Evolutionary conservation across 2,888 invertebrate genomes (phyloP).

Genomic region (Torymus tubicola): DNA sequence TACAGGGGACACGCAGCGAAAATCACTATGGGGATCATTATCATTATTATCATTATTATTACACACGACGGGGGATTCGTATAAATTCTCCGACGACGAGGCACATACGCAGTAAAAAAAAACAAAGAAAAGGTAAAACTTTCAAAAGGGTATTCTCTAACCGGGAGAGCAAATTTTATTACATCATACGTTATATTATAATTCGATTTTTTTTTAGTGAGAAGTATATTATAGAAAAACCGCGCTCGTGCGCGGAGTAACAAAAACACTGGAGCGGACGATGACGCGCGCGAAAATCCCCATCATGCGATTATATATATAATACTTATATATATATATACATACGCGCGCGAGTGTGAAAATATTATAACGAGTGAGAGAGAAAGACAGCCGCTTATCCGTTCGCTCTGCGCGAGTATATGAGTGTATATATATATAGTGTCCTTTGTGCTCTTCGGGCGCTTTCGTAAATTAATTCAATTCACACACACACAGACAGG

Average conservation of each 20-base stretch:
- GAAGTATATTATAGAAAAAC: too few relatives aligned
- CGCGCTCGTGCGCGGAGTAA: not conserved
- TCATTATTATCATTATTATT: not conserved
- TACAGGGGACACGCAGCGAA: constrained; percentile 12
- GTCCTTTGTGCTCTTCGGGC: not conserved
- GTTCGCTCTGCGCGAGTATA: constrained; percentile 17
- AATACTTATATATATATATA: not conserved
- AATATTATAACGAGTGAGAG: not conserved
- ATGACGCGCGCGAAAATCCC: not conserved
- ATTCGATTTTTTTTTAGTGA: too few relatives aligned
- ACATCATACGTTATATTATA: too few relatives aligned
- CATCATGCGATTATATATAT: too few relatives aligned
- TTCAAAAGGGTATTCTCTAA: too few relatives aligned
- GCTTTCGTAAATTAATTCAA: constrained; percentile 9
- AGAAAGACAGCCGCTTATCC: constrained; percentile 23
- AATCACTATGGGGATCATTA: constrained; percentile 25
- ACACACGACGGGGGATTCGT: not conserved
- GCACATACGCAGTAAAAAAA: too few relatives aligned
- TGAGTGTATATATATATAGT: too few relatives aligned
- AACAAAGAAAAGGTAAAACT: too few relatives aligned
- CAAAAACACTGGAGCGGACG: not conserved
- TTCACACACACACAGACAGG: too few relatives aligned
- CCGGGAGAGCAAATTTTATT: too few relatives aligned
- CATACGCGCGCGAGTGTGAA: not conserved
- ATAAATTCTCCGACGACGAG: not conserved